Percentiles rank a stretch among this genome's conserved stretches.
phyloP scores from a whole-genome alignment of 2,113 vertebrate genomes.

The Heterochromis multidens region DNA sequence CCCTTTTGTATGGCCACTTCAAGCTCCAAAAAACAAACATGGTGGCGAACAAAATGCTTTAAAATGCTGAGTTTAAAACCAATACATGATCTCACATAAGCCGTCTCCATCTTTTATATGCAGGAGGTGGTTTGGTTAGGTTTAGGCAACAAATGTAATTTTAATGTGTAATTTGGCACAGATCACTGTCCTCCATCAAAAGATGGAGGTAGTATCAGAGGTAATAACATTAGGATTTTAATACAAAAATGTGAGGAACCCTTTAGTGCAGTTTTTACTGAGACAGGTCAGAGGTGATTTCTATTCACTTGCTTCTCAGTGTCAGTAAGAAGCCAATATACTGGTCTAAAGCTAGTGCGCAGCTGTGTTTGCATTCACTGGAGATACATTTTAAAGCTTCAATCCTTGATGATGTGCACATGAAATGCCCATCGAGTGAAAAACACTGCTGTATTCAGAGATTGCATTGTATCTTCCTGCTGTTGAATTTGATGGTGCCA shows the following conservation, averaged over 20 bases:
- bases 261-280: background rate
- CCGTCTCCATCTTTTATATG: too few species aligned
- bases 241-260: background rate
- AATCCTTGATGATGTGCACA: background rate
- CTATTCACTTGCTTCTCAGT: background rate
- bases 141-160: too few species aligned
- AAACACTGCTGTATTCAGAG: background rate
- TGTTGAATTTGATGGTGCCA: background rate
- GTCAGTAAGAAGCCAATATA: background rate
- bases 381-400: background rate
- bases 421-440: slow-evolving; percentile 8
- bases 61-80: too few species aligned
- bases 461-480: background rate
- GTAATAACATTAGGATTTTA: background rate
- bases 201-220: too few species aligned
- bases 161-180: background rate
- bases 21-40: too few species aligned
- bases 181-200: background rate
- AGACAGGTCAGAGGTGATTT: background rate
- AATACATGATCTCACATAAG: too few species aligned
- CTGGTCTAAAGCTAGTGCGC: background rate
- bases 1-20: background rate
- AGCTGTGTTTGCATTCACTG: background rate
- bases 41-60: too few species aligned
- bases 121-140: too few species aligned